Percentiles rank a stretch among this genome's conserved stretches.
Evolutionary conservation across 92 coral and sea anemone species (phyloP).

Genomic region (Phymanthus crucifer): DNA sequence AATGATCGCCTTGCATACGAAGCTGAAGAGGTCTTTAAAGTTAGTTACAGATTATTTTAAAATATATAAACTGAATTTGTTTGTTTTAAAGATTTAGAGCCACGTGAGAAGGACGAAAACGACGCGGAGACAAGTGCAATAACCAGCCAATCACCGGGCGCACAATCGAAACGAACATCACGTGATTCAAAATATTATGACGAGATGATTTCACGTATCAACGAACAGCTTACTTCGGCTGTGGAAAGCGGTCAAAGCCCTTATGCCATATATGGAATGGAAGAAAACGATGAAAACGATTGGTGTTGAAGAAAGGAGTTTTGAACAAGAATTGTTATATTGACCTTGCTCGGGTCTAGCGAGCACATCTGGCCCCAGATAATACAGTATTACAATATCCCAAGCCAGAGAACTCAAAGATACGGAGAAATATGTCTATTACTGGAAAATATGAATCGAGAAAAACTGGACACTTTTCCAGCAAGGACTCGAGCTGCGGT

Average conservation of each 20-base stretch:
- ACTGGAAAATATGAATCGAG: not conserved
- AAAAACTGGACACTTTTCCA: not conserved
- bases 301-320: slow-evolving; percentile 70
- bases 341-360: not conserved
- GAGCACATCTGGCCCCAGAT: not conserved
- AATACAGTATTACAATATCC: not conserved
- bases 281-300: slow-evolving; percentile 92
- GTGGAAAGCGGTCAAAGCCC: slow-evolving; percentile 89
- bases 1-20: too few relatives aligned
- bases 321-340: not conserved
- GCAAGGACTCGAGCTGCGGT: not conserved
- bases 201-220: slow-evolving; percentile 86
- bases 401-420: not conserved
- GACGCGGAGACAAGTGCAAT: slow-evolving; percentile 13
- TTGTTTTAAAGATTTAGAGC: slow-evolving; percentile 16
- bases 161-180: slow-evolving; percentile 2
- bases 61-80: not conserved
- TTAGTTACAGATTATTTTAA: not conserved
- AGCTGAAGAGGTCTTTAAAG: not conserved
- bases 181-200: slow-evolving; percentile 73
- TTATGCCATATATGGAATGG: slow-evolving; percentile 88
- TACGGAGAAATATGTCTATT: not conserved
- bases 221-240: slow-evolving; percentile 78
- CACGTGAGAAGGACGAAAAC: slow-evolving; percentile 17
- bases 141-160: slow-evolving; percentile 1